Evolutionary conservation across 2,888 invertebrate species (phyloP).

Genomic region (Parapristionchus giblindavisi): DNA sequence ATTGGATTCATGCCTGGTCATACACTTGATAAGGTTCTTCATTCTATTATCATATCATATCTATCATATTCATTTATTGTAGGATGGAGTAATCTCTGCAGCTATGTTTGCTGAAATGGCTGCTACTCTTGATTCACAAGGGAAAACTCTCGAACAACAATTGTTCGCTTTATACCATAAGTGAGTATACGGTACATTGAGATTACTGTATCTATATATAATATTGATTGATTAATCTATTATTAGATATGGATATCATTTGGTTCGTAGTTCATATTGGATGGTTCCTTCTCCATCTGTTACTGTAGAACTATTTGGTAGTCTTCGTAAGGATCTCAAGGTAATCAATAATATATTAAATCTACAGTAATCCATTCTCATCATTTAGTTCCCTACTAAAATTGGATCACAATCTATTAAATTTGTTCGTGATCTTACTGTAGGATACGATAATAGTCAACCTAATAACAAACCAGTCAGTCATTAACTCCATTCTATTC

Average conservation of each 20-base stretch:
- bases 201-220: background rate
- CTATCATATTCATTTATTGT: background rate
- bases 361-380: conserved; percentile 54
- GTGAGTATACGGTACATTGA: conserved; percentile 70
- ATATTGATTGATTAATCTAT: background rate
- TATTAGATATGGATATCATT: conserved; percentile 85
- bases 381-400: conserved; percentile 71
- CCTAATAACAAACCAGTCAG: conserved; percentile 78
- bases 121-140: conserved; percentile 75
- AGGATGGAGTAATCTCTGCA: conserved; percentile 90
- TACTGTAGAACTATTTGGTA: conserved; percentile 60
- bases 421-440: conserved; percentile 86
- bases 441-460: conserved; percentile 83
- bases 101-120: conserved; percentile 82
- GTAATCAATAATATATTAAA: conserved; percentile 11
- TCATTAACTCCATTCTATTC: conserved; percentile 48
- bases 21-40: conserved; percentile 81
- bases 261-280: conserved; percentile 87
- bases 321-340: conserved; percentile 58
- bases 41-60: background rate
- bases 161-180: conserved; percentile 81
- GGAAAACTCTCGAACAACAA: conserved; percentile 72
- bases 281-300: conserved; percentile 62
- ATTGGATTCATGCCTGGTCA: conserved; percentile 83
- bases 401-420: conserved; percentile 74